These are phyloP conservation scores for Heliconius aoede DNA, from an alignment of 2,888 invertebrate species.

Conservation along the genomic window DNA sequence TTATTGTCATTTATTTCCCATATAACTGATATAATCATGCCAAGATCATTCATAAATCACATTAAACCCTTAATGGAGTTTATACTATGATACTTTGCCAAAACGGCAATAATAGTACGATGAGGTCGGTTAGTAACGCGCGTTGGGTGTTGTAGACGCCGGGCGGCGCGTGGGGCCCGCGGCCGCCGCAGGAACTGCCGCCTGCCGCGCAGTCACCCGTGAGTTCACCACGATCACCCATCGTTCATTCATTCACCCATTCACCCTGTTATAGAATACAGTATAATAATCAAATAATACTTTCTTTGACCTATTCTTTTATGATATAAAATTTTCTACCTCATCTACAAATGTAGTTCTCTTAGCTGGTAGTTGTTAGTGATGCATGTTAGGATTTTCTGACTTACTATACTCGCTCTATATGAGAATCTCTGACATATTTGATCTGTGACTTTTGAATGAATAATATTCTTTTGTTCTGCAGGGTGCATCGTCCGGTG, in stretches of 20 bases:
- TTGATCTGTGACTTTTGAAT: background rate
- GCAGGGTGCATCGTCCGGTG: constrained; percentile 58
- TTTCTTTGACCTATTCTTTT: constrained; percentile 7
- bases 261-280: background rate
- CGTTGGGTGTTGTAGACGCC: constrained; percentile 54
- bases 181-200: constrained; percentile 64
- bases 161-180: constrained; percentile 66
- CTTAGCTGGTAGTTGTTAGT: background rate
- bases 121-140: constrained; percentile 43
- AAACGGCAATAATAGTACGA: background rate
- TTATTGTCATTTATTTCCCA: background rate
- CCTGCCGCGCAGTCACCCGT: constrained; percentile 66
- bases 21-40: background rate
- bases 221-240: constrained; percentile 50
- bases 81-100: background rate
- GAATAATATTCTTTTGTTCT: constrained; percentile 25
- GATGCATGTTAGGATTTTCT: constrained; percentile 22
- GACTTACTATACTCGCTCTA: background rate
- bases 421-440: background rate
- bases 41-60: constrained; percentile 1
- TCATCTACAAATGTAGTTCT: background rate
- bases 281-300: background rate
- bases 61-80: background rate
- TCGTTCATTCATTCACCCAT: constrained; percentile 19
- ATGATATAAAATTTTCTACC: background rate